Base-by-base conservation (phyloP, 2,797 vertebrate species). In the Acestrorhynchus altus region DNA sequence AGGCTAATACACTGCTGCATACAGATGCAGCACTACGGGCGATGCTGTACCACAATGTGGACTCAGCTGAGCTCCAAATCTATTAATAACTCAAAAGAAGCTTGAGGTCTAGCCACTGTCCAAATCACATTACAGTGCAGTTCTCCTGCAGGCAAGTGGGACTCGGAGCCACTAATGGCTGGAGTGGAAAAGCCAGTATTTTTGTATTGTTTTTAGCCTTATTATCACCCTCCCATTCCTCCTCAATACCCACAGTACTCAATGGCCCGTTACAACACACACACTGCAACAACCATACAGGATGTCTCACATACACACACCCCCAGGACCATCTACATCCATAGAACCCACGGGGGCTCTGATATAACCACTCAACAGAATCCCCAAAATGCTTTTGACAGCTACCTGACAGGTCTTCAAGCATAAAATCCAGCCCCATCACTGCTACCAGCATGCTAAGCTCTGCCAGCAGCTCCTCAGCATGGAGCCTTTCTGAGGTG, bases 11-110 rank as follows among this genome's bases (percentile, higher is more conserved):
- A 64, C 61, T 1, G 60, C 35, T 64, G n/a, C n/a, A 35, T 15
- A 60, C 57, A 31, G 57, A 31, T 35, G 26, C 57, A 60, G 28
- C 26, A 35, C 13, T 60, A 7, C 1, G 35, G 26, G 28, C 39
- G 10, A 64, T 2, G 40, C 39, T 44, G 13, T 1, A 64, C 39
- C 35, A 24, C 61, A 64, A 20, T 44, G 61, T 64, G 61, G 61
- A 44, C 20, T 64, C 61, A 64, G 61, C 61, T 64, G 61, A 61
- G 61, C 35, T 64, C 61, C 22, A 24, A 4, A 44, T 64, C 61
- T 44, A 64, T 64, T 64, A 64, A 64, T 64, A 64, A 64, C 59
- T 15, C 59, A 35, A 61, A 61, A 61, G 59, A 54, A 13, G 49
- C 59, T 39, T 61, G 59, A 61, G 59, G 59, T 61, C 28, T 18